Base-by-base conservation (phyloP, 2,888 invertebrate genomes). In the Ceratothoa steindachneri region DNA sequence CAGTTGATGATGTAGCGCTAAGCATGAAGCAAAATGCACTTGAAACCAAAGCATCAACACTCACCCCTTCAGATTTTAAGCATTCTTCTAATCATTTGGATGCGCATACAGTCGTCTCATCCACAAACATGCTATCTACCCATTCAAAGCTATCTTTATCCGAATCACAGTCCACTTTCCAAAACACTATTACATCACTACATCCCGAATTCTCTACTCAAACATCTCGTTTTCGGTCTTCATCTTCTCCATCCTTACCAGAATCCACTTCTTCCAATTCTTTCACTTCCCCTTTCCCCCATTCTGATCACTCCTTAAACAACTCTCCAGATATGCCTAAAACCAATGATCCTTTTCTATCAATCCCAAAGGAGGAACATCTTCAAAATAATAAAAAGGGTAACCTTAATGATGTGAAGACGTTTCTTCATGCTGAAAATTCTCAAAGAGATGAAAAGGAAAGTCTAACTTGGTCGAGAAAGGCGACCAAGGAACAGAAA, bases 1-100 rank as follows among this genome's bases (percentile, higher is more conserved):
- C 55, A 69, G 60, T 19, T 68, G 67, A 19, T 7, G 19, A 19
- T 7, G 19, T 60, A 55, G 60, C n/a, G 27, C 67, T 66, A 68
- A 41, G 76, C 76, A 70, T 52, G 70, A 30, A 67, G 67, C 68
- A 55, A 65, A 67, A 73, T 41, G 51, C 71, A 29, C 22, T 30
- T 66, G 29, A 64, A 52, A 55, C 60, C 22, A 12, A n/a, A 12
- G 60, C 60, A 60, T 60, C 60, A 15, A 60, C 60, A 60, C 27
- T 24, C 60, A 12, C 60, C 55, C 7, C 60, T n/a, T n/a, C 52
- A 15, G 15, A 2, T 2, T 51, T 19, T 60, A 41, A 41, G 41
- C 41, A 41, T 9, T 41, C 41, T 15, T 41, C 41, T 41, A 41
- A 41, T 41, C 15, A 5, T 41, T 51, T 52, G 28, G 30, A 69